These are phyloP conservation scores for Melanotaenia nigrans DNA, from an alignment of 2,797 vertebrate genomes.

Conservation along the genomic window DNA sequence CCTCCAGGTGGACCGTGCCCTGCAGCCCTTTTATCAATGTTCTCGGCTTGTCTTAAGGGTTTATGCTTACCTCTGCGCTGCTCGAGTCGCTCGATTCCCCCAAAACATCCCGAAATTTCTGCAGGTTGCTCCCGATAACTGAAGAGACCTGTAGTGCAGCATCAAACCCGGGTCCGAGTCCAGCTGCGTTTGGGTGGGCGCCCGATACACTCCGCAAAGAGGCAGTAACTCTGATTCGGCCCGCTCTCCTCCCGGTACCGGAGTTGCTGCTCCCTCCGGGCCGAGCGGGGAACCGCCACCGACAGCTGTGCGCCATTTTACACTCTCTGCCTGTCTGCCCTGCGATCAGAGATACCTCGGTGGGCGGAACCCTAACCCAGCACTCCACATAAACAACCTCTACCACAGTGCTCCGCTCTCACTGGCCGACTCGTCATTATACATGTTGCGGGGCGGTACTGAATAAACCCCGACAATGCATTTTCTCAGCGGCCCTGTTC, in stretches of 20 bases:
- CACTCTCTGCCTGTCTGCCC: constrained; percentile 95
- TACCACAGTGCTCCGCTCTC: constrained; percentile 67
- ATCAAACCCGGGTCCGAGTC: constrained; percentile 94
- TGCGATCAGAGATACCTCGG: constrained; percentile 91
- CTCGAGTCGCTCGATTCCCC: constrained; percentile 95
- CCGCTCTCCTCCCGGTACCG: constrained; percentile 90
- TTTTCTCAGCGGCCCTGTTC: constrained; percentile 71
- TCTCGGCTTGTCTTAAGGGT: constrained; percentile 12
- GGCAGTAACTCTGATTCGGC: constrained; percentile 88
- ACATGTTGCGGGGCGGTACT: constrained; percentile 82
- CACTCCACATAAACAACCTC: constrained; percentile 83
- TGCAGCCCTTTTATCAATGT: constrained; percentile 11
- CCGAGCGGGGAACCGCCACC: constrained; percentile 99
- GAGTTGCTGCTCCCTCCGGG: constrained; percentile 95
- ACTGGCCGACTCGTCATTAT: constrained; percentile 73
- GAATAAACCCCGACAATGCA: constrained; percentile 81
- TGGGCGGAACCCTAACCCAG: constrained; percentile 88
- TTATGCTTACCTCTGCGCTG: constrained; percentile 90
- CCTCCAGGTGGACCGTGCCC: constrained; percentile 22
- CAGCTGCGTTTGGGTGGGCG: constrained; percentile 76
- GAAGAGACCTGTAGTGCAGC: constrained; percentile 96
- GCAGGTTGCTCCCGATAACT: constrained; percentile 96
- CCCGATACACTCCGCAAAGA: constrained; percentile 83
- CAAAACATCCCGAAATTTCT: constrained; percentile 96
- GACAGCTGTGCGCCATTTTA: constrained; percentile 99